Evolutionary conservation across 2,888 invertebrate genomes (phyloP).

Genomic region (Coleophora deauratella): DNA sequence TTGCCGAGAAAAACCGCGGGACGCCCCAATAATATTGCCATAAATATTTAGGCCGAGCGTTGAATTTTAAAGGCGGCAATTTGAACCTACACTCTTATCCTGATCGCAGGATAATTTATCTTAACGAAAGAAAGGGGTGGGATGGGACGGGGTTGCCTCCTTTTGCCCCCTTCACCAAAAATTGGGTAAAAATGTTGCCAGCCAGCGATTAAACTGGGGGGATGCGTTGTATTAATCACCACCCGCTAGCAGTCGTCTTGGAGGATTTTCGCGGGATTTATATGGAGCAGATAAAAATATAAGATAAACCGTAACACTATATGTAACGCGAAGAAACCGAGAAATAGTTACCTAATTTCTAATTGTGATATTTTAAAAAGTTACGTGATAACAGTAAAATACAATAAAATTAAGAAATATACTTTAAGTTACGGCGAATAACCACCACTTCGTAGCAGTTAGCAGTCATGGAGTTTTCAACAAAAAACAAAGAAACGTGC

Average conservation of each 20-base stretch:
- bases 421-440: no score
- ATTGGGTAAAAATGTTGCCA: constrained; percentile 75
- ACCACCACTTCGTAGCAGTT: no score
- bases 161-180: constrained; percentile 52
- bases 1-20: constrained; percentile 32
- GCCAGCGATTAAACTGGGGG: constrained; percentile 73
- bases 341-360: no score
- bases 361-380: no score
- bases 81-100: constrained; percentile 74
- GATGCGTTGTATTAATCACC: constrained; percentile 75
- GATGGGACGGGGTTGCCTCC: constrained; percentile 28
- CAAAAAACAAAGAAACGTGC: no score
- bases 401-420: no score
- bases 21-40: constrained; percentile 43
- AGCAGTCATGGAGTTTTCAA: no score
- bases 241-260: constrained; percentile 64
- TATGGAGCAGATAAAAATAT: constrained; percentile 32
- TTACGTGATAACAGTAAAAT: no score
- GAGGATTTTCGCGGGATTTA: constrained; percentile 49
- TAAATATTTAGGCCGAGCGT: constrained; percentile 66
- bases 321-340: no score
- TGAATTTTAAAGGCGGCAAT: constrained; percentile 73
- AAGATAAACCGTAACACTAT: no score
- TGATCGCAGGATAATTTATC: constrained; percentile 74
- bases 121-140: constrained; percentile 75